Evolutionary conservation across 2,797 vertebrate genomes (phyloP).

Genomic region (Sphenopsis melanotis): DNA sequence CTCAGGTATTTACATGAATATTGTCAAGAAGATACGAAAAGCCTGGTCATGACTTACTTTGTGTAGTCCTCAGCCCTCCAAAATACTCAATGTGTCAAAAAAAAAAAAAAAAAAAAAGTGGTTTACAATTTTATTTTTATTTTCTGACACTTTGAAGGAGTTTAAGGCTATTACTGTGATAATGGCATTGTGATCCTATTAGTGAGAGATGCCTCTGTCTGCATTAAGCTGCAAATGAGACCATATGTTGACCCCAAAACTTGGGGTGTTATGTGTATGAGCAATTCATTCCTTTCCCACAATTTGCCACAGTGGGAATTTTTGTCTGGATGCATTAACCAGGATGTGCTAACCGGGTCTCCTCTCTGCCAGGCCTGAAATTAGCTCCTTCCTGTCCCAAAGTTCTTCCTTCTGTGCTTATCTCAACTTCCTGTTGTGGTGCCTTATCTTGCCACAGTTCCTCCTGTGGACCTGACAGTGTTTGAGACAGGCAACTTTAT

Average conservation of each 20-base stretch:
- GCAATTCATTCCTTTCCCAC: background rate
- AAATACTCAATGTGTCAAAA: background rate
- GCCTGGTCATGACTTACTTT: background rate
- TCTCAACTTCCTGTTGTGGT: fast-evolving
- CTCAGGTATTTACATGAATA: background rate
- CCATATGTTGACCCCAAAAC: background rate
- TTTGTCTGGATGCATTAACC: background rate
- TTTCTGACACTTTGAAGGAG: background rate
- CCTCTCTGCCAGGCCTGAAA: background rate
- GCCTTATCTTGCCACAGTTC: background rate
- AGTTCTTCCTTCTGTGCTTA: background rate
- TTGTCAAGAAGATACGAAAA: background rate
- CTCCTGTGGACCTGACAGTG: background rate
- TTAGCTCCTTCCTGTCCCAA: fast-evolving
- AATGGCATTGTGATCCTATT: background rate
- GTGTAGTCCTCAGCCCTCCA: background rate
- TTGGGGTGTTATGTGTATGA: background rate
- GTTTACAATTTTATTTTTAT: background rate
- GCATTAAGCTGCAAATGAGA: background rate
- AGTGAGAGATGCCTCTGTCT: background rate
- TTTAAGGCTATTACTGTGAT: background rate
- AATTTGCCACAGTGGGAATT: background rate
- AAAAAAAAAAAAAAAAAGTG: background rate
- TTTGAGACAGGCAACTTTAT: background rate
- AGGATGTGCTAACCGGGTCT: background rate